Evolutionary conservation across 1,140 invertebrate genomes (phyloP).

Genomic region (Panagrolaimus sp.): DNA sequence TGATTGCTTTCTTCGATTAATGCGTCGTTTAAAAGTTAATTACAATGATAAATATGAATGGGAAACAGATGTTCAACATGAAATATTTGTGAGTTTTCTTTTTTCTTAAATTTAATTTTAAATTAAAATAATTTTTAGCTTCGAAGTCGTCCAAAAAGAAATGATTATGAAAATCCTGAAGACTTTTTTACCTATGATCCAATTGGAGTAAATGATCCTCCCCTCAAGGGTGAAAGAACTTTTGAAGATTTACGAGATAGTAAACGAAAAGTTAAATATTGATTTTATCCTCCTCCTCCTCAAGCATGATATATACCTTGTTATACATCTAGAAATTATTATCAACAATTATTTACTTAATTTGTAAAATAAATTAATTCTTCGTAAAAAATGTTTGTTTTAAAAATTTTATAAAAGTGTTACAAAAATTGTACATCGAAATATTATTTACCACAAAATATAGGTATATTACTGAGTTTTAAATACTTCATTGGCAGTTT

Average conservation of each 20-base stretch:
- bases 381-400: too few species aligned
- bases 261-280: slow-evolving; percentile 5
- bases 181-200: background rate
- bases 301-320: too few species aligned
- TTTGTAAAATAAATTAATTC: too few species aligned
- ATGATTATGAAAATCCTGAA: slow-evolving; percentile 14
- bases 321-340: too few species aligned
- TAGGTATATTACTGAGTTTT: slow-evolving; percentile 36
- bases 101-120: background rate
- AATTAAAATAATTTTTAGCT: background rate
- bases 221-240: slow-evolving; percentile 2
- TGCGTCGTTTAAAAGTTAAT: slow-evolving; percentile 20
- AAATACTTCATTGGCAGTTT: slow-evolving; percentile 45
- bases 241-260: background rate
- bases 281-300: too few species aligned
- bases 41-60: slow-evolving; percentile 31
- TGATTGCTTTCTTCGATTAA: slow-evolving; percentile 28
- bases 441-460: background rate
- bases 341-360: too few species aligned
- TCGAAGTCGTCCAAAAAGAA: background rate
- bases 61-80: slow-evolving; percentile 22
- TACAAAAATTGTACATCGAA: too few species aligned
- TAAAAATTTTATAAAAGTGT: too few species aligned
- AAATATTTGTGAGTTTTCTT: background rate
- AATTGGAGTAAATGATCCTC: slow-evolving; percentile 11